Evolutionary conservation across 1,140 invertebrate genomes (phyloP), one percentile per base, ranked within the genome.

Genomic region (Ganaspis sp.): DNA sequence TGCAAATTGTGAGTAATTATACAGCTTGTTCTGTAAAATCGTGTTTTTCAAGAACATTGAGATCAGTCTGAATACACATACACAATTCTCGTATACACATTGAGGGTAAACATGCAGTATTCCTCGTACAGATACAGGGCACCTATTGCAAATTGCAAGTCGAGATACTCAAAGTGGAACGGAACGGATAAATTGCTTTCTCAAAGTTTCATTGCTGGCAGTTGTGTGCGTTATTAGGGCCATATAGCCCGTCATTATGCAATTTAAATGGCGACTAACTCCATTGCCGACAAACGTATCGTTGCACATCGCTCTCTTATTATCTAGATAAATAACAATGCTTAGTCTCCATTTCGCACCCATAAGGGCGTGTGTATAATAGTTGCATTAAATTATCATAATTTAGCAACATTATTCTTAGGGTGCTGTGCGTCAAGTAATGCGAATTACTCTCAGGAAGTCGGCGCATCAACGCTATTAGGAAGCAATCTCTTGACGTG

Each of bases 361-460:
- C 58, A 64, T 26, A 64, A 64, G 58, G 58, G 58, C 58, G 26
- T 29, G 15, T 26, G 29, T 34, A n/a, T 64, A 64, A 64, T 64
- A 64, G 58, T 64, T 64, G 58, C 58, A 64, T 64, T 64, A 34
- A 29, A 64, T 64, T 64, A 64, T 64, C 26, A 64, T 64, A 64
- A 64, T 64, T 12, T 8, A 15, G 1, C 21, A 64, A 12, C 26
- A 29, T 64, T 29, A 29, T 64, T 29, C 9, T 26, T 64, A 29
- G 26, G 58, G 4, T 1, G 23, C 9, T 29, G 4, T 64, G 12
- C n/a, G 11, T 64, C 21, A 64, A 26, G 58, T 29, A 29, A 64
- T 26, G 15, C 11, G 9, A 64, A 64, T 29, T 29, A 26, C 23
- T 64, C 12, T 26, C 58, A 64, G 15, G 26, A 64, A 64, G 12